Conservation (phyloP, 1,140 invertebrate genomes). For the Mesaphorura yosii region DNA sequence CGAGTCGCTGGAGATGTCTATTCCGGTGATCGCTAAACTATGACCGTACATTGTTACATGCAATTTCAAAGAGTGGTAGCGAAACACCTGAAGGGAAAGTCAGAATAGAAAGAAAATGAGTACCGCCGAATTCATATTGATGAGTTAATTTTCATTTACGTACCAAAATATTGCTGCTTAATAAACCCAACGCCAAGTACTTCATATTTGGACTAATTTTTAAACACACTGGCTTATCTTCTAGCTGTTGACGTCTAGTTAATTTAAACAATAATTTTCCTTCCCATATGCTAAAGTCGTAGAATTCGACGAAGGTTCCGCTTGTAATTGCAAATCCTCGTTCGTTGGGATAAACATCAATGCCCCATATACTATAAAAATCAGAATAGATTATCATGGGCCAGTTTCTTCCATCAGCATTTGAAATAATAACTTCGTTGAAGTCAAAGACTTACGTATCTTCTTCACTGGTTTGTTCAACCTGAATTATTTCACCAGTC, state of each 20-base stretch:
- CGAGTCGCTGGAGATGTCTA: slow-evolving; percentile 90
- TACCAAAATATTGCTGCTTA: slow-evolving; percentile 90
- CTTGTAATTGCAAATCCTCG: slow-evolving; percentile 24
- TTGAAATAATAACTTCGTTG: neutral
- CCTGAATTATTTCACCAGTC: slow-evolving; percentile 51
- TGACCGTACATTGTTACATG: slow-evolving; percentile 85
- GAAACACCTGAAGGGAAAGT: slow-evolving; percentile 63
- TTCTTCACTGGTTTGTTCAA: slow-evolving; percentile 23
- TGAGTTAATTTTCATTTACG: slow-evolving; percentile 46
- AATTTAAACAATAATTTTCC: slow-evolving; percentile 34
- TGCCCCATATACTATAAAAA: slow-evolving; percentile 27
- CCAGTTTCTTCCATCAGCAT: neutral
- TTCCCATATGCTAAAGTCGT: slow-evolving; percentile 23
- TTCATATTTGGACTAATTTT: slow-evolving; percentile 71
- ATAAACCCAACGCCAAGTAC: slow-evolving; percentile 75
- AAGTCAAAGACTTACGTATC: slow-evolving; percentile 27
- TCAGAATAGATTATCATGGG: neutral
- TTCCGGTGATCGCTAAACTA: slow-evolving; percentile 80
- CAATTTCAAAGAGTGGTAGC: slow-evolving; percentile 27
- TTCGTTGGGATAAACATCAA: slow-evolving; percentile 23
- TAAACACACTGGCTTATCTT: slow-evolving; percentile 74
- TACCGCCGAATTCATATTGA: neutral
- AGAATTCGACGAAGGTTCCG: slow-evolving; percentile 24
- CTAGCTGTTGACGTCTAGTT: slow-evolving; percentile 42
- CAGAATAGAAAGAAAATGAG: neutral